A percentile compares a stretch with the other conserved stretches of the same genome.
Evolutionary conservation across 2,113 vertebrate genomes (phyloP).

Genomic region (Ondatra zibethicus): DNA sequence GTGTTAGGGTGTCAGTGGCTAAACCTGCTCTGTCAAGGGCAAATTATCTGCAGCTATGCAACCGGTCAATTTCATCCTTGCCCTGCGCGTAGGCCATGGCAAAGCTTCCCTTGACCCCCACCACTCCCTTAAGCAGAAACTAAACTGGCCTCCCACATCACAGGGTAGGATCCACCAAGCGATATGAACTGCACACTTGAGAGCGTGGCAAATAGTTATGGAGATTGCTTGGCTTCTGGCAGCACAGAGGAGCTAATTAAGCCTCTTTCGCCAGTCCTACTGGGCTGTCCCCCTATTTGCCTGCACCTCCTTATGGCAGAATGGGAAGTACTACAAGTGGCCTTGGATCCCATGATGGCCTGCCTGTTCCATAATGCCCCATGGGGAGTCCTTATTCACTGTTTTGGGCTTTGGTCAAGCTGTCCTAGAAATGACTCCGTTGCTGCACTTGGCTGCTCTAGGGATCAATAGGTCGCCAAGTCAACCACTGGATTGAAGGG

Average conservation of each 20-base stretch:
- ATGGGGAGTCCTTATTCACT: background rate
- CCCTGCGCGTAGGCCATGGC: background rate
- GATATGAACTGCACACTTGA: background rate
- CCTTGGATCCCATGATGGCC: background rate
- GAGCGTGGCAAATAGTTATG: background rate
- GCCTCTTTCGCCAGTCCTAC: fast-evolving
- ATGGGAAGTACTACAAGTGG: background rate
- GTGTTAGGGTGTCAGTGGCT: background rate
- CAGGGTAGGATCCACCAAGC: background rate
- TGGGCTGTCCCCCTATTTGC: background rate
- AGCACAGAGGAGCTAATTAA: background rate
- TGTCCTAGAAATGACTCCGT: slow-evolving; percentile 88
- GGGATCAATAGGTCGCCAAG: slow-evolving; percentile 95
- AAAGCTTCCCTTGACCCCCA: background rate
- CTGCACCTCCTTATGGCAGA: background rate
- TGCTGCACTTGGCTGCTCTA: slow-evolving; percentile 91
- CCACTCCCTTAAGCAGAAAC: background rate
- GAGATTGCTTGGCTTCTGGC: background rate
- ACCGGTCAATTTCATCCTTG: slow-evolving; percentile 69
- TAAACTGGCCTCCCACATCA: background rate
- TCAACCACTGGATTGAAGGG: slow-evolving; percentile 93
- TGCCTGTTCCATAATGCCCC: background rate
- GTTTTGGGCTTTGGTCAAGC: slow-evolving; percentile 59
- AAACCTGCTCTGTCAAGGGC: slow-evolving; percentile 5
- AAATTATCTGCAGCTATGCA: background rate